Base-by-base conservation (phyloP, 2,113 vertebrate genomes). In the Ochotona princeps region DNA sequence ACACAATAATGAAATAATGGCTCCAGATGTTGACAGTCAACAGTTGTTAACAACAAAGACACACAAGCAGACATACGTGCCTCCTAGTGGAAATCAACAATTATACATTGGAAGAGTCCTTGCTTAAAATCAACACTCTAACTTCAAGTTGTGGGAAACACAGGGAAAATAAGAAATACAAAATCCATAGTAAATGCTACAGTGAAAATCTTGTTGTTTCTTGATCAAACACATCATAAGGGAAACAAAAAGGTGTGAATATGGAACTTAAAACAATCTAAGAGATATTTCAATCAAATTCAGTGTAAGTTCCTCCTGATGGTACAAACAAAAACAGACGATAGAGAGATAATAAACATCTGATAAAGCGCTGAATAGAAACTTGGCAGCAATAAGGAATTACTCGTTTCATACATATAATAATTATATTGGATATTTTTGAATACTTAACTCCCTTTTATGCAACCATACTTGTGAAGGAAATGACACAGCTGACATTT, bases 221-320 rank as follows among this genome's bases (percentile, higher is more conserved):
- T 91, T 84, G 21, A 81, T 76, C 30, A 94, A 91, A 72, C 83
- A 82, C 63, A 49, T 61, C 70, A 30, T 32, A 69, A 86, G 6
- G 14, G 35, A 4, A 35, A 61, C 54, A 80, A 72, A 79, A 87
- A 74, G 14, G 78, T 47, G 54, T 17, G n/a, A 28, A 85, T n/a
- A 67, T 3, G 32, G 18, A 83, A 78, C 21, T 35, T 84, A 20
- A 72, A 89, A 89, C 1, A 79, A 82, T 21, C 47, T 67, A 65
- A 67, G 66, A 67, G 66, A 54, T 26, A 47, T 5, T 65, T 13
- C 66, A 61, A 57, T 54, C n/a, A 10, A 90, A 92, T 72, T 90
- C 65, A 61, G 28, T 26, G 12, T n/a, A 60, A 28, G 7, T 7
- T 30, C 28, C n/a, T 47, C 26, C 61, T 87, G 15, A 79, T 21